Conservation (phyloP, 2,797 vertebrate genomes). For the Pyrocephalus nanus region DNA sequence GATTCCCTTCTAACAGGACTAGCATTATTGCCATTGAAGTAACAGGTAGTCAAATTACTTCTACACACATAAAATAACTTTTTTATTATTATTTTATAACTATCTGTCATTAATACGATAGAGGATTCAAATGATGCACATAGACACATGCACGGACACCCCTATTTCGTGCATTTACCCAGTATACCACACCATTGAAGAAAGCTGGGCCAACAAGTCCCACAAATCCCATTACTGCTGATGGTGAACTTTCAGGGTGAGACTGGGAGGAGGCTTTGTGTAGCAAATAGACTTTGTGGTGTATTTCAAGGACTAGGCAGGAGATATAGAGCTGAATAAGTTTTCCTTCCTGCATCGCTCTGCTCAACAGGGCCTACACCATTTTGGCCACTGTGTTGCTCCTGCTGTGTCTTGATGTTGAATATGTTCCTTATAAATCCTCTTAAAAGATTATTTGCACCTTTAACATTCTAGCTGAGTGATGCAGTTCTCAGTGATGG, state of each 20-base stretch:
- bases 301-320: neutral
- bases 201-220: neutral
- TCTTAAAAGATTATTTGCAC: neutral
- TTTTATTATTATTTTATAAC: neutral
- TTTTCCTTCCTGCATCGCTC: neutral
- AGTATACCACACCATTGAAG: accelerated
- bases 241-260: neutral
- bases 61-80: neutral
- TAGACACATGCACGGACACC: accelerated
- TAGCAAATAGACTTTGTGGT: neutral
- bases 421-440: neutral
- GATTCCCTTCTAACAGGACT: neutral
- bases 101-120: neutral
- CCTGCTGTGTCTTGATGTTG: neutral
- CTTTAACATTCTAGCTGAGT: neutral
- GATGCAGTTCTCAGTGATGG: neutral
- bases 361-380: neutral
- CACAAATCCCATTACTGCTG: neutral
- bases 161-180: accelerated
- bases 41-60: neutral
- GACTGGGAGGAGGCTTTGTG: neutral
- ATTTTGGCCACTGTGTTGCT: neutral
- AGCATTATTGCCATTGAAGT: neutral
- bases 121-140: neutral
- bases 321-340: neutral